These are phyloP conservation scores for Rhopalosiphum nymphaeae DNA, from an alignment of 2,888 invertebrate species.

Conservation along the genomic window DNA sequence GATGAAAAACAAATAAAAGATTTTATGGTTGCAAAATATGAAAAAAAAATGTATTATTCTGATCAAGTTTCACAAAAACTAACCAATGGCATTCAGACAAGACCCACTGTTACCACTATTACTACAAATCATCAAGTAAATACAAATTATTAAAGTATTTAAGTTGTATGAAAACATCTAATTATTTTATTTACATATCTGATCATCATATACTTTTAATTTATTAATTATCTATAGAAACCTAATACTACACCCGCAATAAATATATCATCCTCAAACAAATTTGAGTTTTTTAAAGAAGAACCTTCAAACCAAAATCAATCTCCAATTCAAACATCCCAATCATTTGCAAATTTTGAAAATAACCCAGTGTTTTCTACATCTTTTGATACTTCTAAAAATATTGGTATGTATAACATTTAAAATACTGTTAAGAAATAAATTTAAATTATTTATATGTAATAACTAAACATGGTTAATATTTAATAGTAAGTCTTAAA, in stretches of 20 bases:
- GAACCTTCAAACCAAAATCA: conserved; percentile 28
- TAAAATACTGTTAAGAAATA: background rate
- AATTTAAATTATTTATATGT: background rate
- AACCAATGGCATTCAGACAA: conserved; percentile 69
- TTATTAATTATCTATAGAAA: conserved; percentile 3
- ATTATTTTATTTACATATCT: background rate
- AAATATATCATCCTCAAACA: conserved; percentile 59
- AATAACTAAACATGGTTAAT: background rate
- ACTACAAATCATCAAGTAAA: conserved; percentile 54
- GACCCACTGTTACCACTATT: background rate
- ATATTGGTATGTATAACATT: conserved; percentile 49
- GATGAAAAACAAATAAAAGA: conserved; percentile 93
- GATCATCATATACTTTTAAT: background rate
- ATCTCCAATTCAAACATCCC: conserved; percentile 68
- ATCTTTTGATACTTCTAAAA: conserved; percentile 66
- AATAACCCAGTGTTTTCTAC: conserved; percentile 79
- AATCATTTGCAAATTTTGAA: conserved; percentile 80
- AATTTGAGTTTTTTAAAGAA: conserved; percentile 54
- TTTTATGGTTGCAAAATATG: conserved; percentile 95
- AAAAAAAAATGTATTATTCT: conserved; percentile 84
- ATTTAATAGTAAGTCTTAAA: background rate
- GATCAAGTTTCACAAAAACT: conserved; percentile 77
- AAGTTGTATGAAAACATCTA: background rate
- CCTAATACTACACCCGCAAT: conserved; percentile 31
- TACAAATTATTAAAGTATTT: background rate